Evolutionary conservation across 2,113 vertebrate species (phyloP).

Genomic region (Merops nubicus): DNA sequence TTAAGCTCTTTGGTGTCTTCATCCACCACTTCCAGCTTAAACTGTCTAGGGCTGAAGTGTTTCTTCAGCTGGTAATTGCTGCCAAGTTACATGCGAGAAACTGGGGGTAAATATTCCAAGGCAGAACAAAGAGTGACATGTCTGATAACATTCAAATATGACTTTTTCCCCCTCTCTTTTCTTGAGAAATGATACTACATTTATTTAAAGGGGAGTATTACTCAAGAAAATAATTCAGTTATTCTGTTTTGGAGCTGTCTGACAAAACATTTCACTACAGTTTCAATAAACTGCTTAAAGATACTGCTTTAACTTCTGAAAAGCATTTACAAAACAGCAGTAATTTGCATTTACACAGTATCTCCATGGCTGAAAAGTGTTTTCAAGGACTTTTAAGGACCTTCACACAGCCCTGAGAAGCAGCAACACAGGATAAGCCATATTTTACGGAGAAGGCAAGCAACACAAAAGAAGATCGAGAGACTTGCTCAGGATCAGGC

Average conservation of each 20-base stretch:
- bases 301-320: constrained; percentile 7
- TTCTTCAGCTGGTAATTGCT: background rate
- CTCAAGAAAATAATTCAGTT: background rate
- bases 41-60: background rate
- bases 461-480: background rate
- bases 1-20: background rate
- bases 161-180: background rate
- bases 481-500: background rate
- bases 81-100: background rate
- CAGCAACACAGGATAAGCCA: background rate
- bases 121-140: background rate
- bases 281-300: background rate
- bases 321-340: background rate
- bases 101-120: background rate
- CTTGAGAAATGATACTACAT: background rate
- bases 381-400: background rate
- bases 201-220: background rate
- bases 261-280: background rate
- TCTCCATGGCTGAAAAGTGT: background rate
- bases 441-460: background rate
- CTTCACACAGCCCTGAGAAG: background rate
- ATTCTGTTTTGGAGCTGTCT: background rate
- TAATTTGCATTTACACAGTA: background rate
- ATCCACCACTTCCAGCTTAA: background rate
- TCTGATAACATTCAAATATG: background rate